Evolutionary conservation across 2,888 invertebrate genomes (phyloP), one percentile per base, ranked within the genome.

Genomic region (Schizotus pectinicornis): DNA sequence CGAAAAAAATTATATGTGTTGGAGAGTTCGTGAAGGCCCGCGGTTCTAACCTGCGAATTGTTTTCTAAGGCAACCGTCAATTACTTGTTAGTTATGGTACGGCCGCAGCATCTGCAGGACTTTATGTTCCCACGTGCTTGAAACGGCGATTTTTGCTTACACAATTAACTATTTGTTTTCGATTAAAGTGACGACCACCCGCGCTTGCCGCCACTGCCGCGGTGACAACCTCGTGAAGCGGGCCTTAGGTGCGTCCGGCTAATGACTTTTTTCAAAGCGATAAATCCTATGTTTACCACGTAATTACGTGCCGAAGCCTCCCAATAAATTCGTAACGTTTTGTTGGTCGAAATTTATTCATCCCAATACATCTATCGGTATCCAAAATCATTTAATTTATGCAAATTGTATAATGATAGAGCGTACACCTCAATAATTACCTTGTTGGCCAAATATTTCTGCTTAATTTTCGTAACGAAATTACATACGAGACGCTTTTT

Each of bases 351-450:
- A 67, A 68, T 67, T 62, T 67, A 68, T 65, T 65, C 68, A 47
- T 56, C 54, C 62, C 61, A 63, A 62, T 59, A 56, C 61, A 53
- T 64, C 62, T 64, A 68, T 68, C 67, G 63, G 64, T 59, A 63
- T 62, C 56, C 46, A 43, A 61, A 67, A 67, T 68, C 68, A 66
- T 63, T 67, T 68, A 68, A 68, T 67, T 63, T 68, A 68, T 68
- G 68, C 63, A 68, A 68, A 68, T 68, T 68, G 61, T 64, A 66
- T 68, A 68, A 68, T 68, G 68, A 68, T 68, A 66, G 60, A 62
- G 61, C 58, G 48, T 56, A 54, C 49, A 54, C 39, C 50, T 56
- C 50, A 59, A 58, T 63, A 64, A 67, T 67, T 66, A 64, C 59
- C 67, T 67, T 63, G 66, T 68, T 68, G 68, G 66, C 64, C 63